A percentile compares a stretch with the other conserved stretches of the same genome.
These are phyloP conservation scores for Caenorhabditis zanzibari DNA, from an alignment of 2,888 invertebrate species.

Conservation along the genomic window DNA sequence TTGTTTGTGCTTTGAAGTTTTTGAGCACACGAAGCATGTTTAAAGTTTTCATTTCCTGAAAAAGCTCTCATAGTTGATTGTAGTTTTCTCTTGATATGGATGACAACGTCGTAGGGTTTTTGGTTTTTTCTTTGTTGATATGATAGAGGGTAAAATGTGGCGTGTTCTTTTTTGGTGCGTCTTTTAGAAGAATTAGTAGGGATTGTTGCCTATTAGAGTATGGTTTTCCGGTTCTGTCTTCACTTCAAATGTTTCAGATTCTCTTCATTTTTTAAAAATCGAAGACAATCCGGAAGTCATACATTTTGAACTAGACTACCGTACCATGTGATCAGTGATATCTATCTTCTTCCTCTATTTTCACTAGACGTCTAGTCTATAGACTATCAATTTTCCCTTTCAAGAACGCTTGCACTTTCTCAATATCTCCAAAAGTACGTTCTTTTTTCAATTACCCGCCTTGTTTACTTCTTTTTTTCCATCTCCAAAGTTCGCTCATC, in stretches of 20 bases:
- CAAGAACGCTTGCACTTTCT: constrained; percentile 37
- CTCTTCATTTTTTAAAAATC: no score
- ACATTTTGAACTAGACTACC: neutral
- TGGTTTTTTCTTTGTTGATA: neutral
- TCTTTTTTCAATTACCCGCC: constrained; percentile 2
- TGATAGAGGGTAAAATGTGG: constrained; percentile 20
- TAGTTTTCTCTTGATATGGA: neutral
- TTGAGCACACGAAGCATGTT: neutral
- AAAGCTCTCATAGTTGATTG: neutral
- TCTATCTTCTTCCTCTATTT: constrained; percentile 7
- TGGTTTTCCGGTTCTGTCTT: constrained; percentile 15
- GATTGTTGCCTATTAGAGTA: constrained; percentile 5
- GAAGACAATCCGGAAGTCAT: neutral
- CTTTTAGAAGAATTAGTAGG: neutral
- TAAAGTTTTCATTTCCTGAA: constrained; percentile 6
- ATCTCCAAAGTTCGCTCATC: constrained; percentile 29
- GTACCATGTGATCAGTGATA: constrained; percentile 26
- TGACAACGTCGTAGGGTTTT: constrained; percentile 28
- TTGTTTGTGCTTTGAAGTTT: constrained; percentile 43
- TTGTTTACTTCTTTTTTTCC: constrained; percentile 38
- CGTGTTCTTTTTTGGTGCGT: constrained; percentile 21
- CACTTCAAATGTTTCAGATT: neutral
- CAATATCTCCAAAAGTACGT: constrained; percentile 17
- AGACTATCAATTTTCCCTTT: no score
- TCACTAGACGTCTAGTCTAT: neutral